Conservation (phyloP, 1,140 invertebrate species). For the Lucilia sericata region DNA sequence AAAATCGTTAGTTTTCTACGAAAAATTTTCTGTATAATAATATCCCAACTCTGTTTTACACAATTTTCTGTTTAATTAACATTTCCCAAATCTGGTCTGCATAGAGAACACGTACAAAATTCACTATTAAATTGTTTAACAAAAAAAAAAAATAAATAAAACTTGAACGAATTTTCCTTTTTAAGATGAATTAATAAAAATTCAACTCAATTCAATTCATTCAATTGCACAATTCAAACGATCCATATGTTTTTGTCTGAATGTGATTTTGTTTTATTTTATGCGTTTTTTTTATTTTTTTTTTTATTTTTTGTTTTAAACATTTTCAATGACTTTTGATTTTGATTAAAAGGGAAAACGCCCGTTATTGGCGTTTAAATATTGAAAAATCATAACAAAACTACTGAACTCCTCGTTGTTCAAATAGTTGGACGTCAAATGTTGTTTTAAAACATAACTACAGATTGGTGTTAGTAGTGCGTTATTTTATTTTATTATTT, state of each 20-base stretch:
- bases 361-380: slow-evolving; percentile 25
- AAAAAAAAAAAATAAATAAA: background rate
- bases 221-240: background rate
- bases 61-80: too few relatives aligned
- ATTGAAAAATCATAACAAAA: background rate
- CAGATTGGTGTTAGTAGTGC: background rate
- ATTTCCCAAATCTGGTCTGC: too few relatives aligned
- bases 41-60: too few relatives aligned
- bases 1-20: too few relatives aligned
- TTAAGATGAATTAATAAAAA: slow-evolving; percentile 18
- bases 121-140: too few relatives aligned
- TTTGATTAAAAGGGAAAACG: slow-evolving; percentile 31
- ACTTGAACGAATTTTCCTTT: slow-evolving; percentile 41
- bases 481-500: background rate
- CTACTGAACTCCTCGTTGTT: background rate
- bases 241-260: background rate
- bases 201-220: slow-evolving; percentile 7
- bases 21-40: too few relatives aligned
- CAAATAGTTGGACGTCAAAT: too few relatives aligned
- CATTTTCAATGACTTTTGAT: slow-evolving; percentile 5
- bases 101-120: too few relatives aligned
- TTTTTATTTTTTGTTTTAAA: background rate
- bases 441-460: too few relatives aligned
- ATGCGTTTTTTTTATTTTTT: background rate
- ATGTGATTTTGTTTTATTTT: too few relatives aligned